Evolutionary conservation across 2,113 vertebrate species (phyloP).

Genomic region (Tachysurus fulvidraco): DNA sequence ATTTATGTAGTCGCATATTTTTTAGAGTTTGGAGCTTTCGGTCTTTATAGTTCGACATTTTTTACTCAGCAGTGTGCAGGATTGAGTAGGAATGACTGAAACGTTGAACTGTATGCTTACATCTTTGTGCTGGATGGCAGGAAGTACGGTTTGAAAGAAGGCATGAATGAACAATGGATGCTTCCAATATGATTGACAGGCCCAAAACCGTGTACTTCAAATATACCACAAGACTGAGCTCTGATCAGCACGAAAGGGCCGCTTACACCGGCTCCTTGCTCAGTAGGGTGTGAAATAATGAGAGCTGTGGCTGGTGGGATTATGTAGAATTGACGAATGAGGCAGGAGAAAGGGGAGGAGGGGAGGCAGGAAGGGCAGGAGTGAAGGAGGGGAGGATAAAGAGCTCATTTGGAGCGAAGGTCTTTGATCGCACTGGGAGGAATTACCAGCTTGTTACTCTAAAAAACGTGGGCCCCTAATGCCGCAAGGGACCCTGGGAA

Average conservation of each 20-base stretch:
- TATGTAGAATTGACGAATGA: slow-evolving; percentile 48
- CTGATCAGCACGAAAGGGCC: neutral
- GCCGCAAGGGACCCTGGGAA: slow-evolving; percentile 56
- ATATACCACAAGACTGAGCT: neutral
- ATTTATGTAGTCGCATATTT: neutral
- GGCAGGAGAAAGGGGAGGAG: slow-evolving; percentile 18
- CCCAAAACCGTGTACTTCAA: neutral
- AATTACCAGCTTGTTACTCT: slow-evolving; percentile 67
- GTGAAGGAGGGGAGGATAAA: slow-evolving; percentile 27
- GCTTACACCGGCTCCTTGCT: slow-evolving; percentile 23
- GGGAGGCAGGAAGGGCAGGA: slow-evolving; percentile 35
- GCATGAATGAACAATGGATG: neutral
- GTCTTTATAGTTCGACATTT: neutral
- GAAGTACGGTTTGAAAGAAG: neutral
- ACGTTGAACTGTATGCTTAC: neutral
- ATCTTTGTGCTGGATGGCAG: slow-evolving; percentile 1
- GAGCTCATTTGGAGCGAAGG: slow-evolving; percentile 50
- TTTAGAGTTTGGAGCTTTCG: neutral
- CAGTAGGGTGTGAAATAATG: slow-evolving; percentile 58
- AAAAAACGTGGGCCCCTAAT: slow-evolving; percentile 53
- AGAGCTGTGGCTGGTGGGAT: slow-evolving; percentile 56
- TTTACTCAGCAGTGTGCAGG: neutral
- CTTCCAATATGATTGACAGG: slow-evolving; percentile 12
- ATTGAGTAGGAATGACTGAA: slow-evolving; percentile 9
- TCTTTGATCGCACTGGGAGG: slow-evolving; percentile 70